phyloP scores from a whole-genome alignment of 37 sponge, comb jelly and placozoan species.

The Ianthella basta region DNA sequence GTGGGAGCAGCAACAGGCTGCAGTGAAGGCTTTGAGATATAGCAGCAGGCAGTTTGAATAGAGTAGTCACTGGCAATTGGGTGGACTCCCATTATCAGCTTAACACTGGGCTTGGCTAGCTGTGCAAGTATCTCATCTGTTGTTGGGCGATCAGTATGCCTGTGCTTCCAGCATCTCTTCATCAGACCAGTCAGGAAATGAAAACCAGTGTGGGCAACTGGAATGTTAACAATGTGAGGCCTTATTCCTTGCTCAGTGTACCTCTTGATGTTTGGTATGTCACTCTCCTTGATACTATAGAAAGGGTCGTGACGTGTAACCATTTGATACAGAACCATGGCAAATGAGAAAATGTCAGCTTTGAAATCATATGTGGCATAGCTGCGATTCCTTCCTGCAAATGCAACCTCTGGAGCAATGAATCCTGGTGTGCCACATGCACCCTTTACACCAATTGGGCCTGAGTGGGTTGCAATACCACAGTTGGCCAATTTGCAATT shows the following conservation, averaged over 20 bases:
- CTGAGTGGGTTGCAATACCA: constrained; percentile 68
- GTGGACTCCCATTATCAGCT: background rate
- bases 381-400: background rate
- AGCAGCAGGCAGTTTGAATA: background rate
- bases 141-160: background rate
- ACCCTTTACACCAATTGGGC: constrained; percentile 69
- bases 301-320: constrained; percentile 18
- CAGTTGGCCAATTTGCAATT: constrained; percentile 85
- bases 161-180: constrained; percentile 23
- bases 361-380: background rate
- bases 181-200: constrained; percentile 25
- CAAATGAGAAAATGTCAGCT: constrained; percentile 29
- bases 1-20: constrained; percentile 30
- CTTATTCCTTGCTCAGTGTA: constrained; percentile 12
- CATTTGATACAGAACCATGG: constrained; percentile 38
- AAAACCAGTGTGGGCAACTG: background rate
- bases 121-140: background rate
- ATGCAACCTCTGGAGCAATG: constrained; percentile 36
- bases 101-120: background rate
- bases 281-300: background rate
- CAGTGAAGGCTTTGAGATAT: background rate
- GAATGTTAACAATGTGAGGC: background rate
- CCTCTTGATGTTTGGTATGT: too few species aligned
- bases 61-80: background rate
- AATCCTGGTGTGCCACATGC: constrained; percentile 83